Base-by-base conservation (phyloP, 2,113 vertebrate genomes). In the Rattus rattus region DNA sequence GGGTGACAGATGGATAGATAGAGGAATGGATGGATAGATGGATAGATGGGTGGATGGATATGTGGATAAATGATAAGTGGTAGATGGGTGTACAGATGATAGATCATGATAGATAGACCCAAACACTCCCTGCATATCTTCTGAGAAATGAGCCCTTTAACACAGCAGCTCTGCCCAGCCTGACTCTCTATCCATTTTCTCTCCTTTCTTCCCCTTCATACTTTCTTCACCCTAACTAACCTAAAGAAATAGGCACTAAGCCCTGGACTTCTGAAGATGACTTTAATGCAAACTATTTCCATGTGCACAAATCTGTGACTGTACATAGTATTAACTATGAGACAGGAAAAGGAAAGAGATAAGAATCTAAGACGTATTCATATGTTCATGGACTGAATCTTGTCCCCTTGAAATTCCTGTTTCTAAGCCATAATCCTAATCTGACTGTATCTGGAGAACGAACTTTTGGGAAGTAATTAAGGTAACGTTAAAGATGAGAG, bases 91-190 rank as follows among this genome's bases (percentile, higher is more conserved):
- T 24, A 70, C 26, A 54, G 10, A 72, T 52, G 30, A 56, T 36
- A 88, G 22, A 73, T 63, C 56, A 56, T n/a, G 26, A 76, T 47
- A 77, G 52, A 3, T 3, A 83, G 36, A 61, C 19, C 63, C 54
- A 13, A 92, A 39, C 10, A 49, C 11, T 86, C 59, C 43, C 26
- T 52, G 61, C 30, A 4, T 70, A 92, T 47, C 7, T 54, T 81
- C 76, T 33, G 67, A 94, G 85, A 95, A 84, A 90, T 73, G 85
- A 91, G 76, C 65, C 1, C 11, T 94, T 87, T 80, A 85, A 49
- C 17, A 72, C 5, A 67, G 22, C 24, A 75, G 9, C 52, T 85
- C 26, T 39, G 56, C 61, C 36, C 70, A 59, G 8, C n/a, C 36
- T 6, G 26, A 0, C 19, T 94, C 49, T 14, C 19, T 72, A 43